These are phyloP conservation scores for Nemapogon koenigi DNA, from an alignment of 2,888 invertebrate genomes.

Conservation along the genomic window DNA sequence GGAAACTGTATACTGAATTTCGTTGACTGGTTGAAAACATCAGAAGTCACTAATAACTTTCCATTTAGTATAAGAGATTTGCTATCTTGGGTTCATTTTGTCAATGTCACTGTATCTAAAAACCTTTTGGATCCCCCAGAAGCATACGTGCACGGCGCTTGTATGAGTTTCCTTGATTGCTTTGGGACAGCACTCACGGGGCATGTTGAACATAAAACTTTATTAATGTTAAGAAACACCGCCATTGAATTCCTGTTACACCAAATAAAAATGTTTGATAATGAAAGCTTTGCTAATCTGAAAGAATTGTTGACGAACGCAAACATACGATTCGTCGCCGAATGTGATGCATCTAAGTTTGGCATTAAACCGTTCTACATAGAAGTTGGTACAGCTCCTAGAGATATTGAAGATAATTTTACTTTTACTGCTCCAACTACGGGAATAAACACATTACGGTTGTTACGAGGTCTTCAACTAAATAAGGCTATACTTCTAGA, in stretches of 20 bases:
- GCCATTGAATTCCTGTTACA: constrained; percentile 64
- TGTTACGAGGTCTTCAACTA: constrained; percentile 88
- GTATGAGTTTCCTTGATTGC: constrained; percentile 89
- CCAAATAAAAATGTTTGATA: constrained; percentile 52
- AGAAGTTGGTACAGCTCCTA: constrained; percentile 43
- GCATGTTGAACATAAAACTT: constrained; percentile 66
- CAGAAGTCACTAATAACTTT: constrained; percentile 77
- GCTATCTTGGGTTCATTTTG: constrained; percentile 90
- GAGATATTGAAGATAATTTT: constrained; percentile 45
- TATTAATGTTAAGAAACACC: constrained; percentile 44
- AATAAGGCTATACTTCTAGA: constrained; percentile 94
- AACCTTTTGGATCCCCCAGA: constrained; percentile 56
- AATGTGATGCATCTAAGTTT: constrained; percentile 52
- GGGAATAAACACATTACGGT: constrained; percentile 79
- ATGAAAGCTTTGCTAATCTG: constrained; percentile 34
- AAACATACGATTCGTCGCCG: constrained; percentile 35
- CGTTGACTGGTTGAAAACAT: constrained; percentile 75
- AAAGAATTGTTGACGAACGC: constrained; percentile 35
- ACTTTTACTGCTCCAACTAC: constrained; percentile 82
- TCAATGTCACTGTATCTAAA: constrained; percentile 69
- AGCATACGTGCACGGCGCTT: constrained; percentile 89
- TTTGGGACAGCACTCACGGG: constrained; percentile 85
- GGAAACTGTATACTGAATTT: constrained; percentile 81
- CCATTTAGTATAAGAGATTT: constrained; percentile 91
- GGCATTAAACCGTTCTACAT: constrained; percentile 84